Evolutionary conservation across 2,113 vertebrate species (phyloP), one percentile per base, ranked within the genome.

Genomic region (Sinocyclocheilus grahami): DNA sequence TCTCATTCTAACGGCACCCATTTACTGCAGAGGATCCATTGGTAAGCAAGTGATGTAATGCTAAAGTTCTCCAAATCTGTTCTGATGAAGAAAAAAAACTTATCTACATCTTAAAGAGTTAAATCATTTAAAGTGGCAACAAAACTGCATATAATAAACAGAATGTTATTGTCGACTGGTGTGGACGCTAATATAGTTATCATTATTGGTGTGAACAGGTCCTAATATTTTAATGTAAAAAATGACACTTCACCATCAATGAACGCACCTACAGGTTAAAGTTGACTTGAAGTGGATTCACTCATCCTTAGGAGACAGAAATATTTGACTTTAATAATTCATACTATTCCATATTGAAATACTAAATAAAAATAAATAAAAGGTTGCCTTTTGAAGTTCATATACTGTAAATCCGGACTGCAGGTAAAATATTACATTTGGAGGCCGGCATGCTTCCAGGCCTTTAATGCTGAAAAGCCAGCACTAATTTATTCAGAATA

Each of bases 401-500:
- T 71, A 72, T 71, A 86, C 63, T n/a, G 42, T 51, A 82, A 76
- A 58, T 65, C 60, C 42, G 63, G 51, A 71, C 27, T 60, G 13
- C 39, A 9, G 5, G 48, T 63, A 67, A 82, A 85, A 53, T 30
- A 86, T 84, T 77, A 12, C 62, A 2, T 48, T 48, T 48, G 46
- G 46, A 48, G 46, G 46, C 11, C 77, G 37, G 78, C 62, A 60
- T 27, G 77, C 60, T 86, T 71, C 69, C 48, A 87, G 80, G 67
- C n/a, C 51, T 58, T 84, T 63, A 76, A 39, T 85, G 65, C 39
- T 78, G 51, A 72, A 87, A 88, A 84, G 53, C 55, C 22, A 27
- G 62, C 24, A 80, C 67, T 89, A 89, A 90, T 90, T 53, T 89
- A 89, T 86, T 72, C 65, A 67, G 72, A 3, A 55, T 74, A 53